A percentile compares a stretch with the other conserved stretches of the same genome.
Evolutionary conservation across 1,140 invertebrate species (phyloP).

Genomic region (Lerema accius): DNA sequence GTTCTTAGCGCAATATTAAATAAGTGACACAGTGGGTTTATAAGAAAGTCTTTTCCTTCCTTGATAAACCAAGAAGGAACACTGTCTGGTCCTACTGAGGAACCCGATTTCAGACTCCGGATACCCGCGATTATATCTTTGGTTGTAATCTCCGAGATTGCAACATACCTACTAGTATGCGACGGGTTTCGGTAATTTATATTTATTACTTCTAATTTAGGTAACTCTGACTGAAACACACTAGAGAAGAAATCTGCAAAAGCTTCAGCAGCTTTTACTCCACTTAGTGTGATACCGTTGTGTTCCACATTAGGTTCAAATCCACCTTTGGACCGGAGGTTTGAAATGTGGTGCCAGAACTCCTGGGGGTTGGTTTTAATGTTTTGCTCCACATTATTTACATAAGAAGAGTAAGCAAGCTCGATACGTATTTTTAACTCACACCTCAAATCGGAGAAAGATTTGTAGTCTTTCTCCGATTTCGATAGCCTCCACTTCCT

Average conservation of each 20-base stretch:
- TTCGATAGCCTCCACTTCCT: background rate
- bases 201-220: background rate
- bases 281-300: conserved; percentile 8
- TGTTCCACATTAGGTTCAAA: conserved; percentile 16
- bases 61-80: background rate
- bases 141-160: background rate
- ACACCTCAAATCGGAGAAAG: background rate
- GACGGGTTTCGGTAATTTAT: background rate
- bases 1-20: conserved; percentile 3
- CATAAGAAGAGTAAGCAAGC: background rate
- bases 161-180: background rate
- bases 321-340: conserved; percentile 22
- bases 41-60: background rate
- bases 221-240: background rate
- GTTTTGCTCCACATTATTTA: background rate
- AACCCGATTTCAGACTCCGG: background rate
- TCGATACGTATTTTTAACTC: background rate
- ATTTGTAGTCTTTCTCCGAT: background rate
- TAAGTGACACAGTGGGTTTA: background rate
- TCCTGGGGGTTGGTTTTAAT: conserved; percentile 12
- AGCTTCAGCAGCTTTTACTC: background rate
- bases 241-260: conserved; percentile 1
- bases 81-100: background rate
- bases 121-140: background rate
- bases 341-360: conserved; percentile 27